phyloP scores from a whole-genome alignment of 2,113 vertebrate species.

The Poicephalus meyeri region DNA sequence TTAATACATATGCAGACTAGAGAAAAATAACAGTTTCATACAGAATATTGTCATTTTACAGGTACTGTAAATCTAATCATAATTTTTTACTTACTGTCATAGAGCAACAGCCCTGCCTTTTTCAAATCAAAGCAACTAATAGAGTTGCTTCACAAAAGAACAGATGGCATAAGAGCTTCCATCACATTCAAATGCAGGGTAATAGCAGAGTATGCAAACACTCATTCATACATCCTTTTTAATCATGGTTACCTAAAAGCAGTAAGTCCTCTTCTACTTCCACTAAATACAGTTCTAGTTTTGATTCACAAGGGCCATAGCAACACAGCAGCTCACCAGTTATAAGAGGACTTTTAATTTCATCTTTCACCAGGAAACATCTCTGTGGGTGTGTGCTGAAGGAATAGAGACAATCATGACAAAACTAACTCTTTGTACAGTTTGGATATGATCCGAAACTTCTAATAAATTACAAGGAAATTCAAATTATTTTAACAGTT shows the following conservation, averaged over 20 bases:
- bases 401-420: not conserved
- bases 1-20: not conserved
- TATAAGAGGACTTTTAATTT: not conserved
- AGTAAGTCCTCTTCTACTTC: not conserved
- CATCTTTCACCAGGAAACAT: not conserved
- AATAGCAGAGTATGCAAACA: not conserved
- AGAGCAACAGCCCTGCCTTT: not conserved
- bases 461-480: not conserved
- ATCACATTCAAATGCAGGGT: not conserved
- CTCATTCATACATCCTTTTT: not conserved
- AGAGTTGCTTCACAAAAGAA: not conserved
- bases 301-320: not conserved
- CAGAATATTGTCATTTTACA: not conserved
- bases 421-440: not conserved
- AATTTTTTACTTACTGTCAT: not conserved
- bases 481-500: not conserved
- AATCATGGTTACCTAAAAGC: not conserved
- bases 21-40: not conserved
- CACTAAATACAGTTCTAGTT: not conserved
- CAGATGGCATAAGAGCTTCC: not conserved
- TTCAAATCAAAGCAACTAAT: not conserved
- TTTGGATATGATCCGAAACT: not conserved
- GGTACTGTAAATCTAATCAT: not conserved
- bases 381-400: not conserved
- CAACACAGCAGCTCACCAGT: fast-evolving